Evolutionary conservation across 2,888 invertebrate species (phyloP).

Genomic region (Sphaerolaimus hirsutus): DNA sequence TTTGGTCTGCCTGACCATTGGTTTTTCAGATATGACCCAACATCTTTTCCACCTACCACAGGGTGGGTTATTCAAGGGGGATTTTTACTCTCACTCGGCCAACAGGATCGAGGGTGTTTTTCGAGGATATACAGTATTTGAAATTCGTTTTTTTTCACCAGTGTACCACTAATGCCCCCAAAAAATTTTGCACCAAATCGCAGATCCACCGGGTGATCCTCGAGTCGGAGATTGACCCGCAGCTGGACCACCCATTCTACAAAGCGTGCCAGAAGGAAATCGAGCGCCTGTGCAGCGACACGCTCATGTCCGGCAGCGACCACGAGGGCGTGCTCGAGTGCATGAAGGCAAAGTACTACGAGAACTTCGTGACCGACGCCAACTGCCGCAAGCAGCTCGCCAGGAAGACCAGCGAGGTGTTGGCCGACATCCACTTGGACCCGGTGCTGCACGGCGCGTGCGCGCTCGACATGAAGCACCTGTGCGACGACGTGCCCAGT

Average conservation of each 20-base stretch:
- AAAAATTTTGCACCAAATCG: no score
- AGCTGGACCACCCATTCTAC: slow-evolving; percentile 61
- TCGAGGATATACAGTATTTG: no score
- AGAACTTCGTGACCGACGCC: no score
- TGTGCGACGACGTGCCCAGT: slow-evolving; percentile 39
- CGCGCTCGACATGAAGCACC: slow-evolving; percentile 41
- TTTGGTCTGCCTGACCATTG: no score
- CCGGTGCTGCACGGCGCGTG: slow-evolving; percentile 69
- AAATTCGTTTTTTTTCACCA: no score
- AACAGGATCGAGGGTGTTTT: no score
- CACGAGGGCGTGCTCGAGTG: slow-evolving; percentile 49
- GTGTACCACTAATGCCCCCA: no score
- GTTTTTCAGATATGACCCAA: no score
- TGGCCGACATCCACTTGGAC: slow-evolving; percentile 82
- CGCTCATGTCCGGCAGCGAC: slow-evolving; percentile 25
- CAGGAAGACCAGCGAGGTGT: slow-evolving; percentile 53
- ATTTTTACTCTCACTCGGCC: no score
- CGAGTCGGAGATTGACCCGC: slow-evolving; percentile 51
- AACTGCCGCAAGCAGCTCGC: slow-evolving; percentile 50
- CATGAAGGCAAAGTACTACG: slow-evolving; percentile 41
- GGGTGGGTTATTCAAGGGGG: no score
- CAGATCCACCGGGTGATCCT: slow-evolving; percentile 15
- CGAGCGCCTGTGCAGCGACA: slow-evolving; percentile 14
- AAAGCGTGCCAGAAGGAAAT: slow-evolving; percentile 41
- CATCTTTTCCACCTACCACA: no score